Evolutionary conservation across 2,113 vertebrate species (phyloP), one percentile per base, ranked within the genome.

Genomic region (Tachysurus fulvidraco): DNA sequence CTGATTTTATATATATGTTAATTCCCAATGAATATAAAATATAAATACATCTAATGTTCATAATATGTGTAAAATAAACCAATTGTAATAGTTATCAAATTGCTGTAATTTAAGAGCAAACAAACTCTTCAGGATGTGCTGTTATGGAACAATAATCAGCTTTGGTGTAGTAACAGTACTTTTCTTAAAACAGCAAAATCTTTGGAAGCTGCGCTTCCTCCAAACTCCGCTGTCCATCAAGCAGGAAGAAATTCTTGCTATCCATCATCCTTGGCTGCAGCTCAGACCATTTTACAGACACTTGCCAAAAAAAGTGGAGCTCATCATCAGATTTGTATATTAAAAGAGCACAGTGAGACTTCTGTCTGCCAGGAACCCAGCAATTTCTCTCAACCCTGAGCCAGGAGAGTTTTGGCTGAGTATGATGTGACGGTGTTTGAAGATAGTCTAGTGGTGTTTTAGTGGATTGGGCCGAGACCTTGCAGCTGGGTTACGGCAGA

Each of bases 381-480:
- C 46, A 23, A 64, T 64, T 64, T 64, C 80, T 82, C 41, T 82
- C 23, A 9, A 13, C 12, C 11, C 28, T 41, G 78, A 59, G 78
- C 55, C 78, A 81, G 78, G 55, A 81, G 52, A 81, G 19, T 59
- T 64, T 82, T 64, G 59, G 23, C 59, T 46, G 41, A 82, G 14
- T 46, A 46, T 28, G 57, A 81, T n/a, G 79, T 69, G 86, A 83
- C 30, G 55, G 57, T 81, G 65, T 89, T 90, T 89, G 74, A 89
- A 89, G 83, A 83, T 41, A 81, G 86, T 74, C 74, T 67, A 64
- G 55, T 89, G 82, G 59, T 83, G 83, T 88, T 88, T 87, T 85
- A 78, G 62, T 71, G 76, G 74, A 81, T 83, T 89, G 80, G 65
- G 36, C 73, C 59, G 71, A 85, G 85, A 87, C 82, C 83, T 54